These are phyloP conservation scores for Chrosomus eos DNA, from an alignment of 2,797 vertebrate genomes.

Conservation along the genomic window DNA sequence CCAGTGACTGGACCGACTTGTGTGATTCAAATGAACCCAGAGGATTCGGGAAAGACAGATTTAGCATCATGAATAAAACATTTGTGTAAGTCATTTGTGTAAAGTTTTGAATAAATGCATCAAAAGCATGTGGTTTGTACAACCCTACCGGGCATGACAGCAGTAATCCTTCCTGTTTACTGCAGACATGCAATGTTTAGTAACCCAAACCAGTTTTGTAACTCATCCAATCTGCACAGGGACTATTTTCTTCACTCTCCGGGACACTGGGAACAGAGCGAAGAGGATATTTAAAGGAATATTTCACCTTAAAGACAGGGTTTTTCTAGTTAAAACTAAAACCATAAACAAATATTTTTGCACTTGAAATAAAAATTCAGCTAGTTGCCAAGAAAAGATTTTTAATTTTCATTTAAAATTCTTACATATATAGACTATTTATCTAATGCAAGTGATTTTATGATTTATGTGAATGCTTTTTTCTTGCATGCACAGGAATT, in stretches of 20 bases:
- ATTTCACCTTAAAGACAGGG: neutral
- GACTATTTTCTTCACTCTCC: constrained; percentile 5
- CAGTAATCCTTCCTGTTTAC: constrained; percentile 33
- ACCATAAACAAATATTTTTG: neutral
- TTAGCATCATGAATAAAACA: constrained; percentile 33
- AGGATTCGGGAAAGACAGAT: constrained; percentile 14
- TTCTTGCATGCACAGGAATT: neutral
- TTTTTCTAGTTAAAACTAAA: neutral
- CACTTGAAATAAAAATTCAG: neutral
- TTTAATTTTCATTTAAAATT: neutral
- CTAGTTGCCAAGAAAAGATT: neutral
- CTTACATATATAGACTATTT: neutral
- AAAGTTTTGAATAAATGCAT: constrained; percentile 28
- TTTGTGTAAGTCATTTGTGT: constrained; percentile 14
- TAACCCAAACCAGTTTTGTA: constrained; percentile 4
- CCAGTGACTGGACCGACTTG: constrained; percentile 1
- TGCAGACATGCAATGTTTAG: constrained; percentile 8
- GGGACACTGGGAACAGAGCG: neutral
- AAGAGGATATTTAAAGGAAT: neutral
- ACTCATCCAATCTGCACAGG: constrained; percentile 11
- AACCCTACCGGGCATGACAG: neutral
- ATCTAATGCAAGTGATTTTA: neutral
- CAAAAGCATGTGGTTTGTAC: constrained; percentile 24
- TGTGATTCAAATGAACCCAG: constrained; percentile 20
- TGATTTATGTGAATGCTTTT: neutral